These are phyloP conservation scores for Catonia carolina DNA, from an alignment of 2,888 invertebrate genomes.

Conservation along the genomic window DNA sequence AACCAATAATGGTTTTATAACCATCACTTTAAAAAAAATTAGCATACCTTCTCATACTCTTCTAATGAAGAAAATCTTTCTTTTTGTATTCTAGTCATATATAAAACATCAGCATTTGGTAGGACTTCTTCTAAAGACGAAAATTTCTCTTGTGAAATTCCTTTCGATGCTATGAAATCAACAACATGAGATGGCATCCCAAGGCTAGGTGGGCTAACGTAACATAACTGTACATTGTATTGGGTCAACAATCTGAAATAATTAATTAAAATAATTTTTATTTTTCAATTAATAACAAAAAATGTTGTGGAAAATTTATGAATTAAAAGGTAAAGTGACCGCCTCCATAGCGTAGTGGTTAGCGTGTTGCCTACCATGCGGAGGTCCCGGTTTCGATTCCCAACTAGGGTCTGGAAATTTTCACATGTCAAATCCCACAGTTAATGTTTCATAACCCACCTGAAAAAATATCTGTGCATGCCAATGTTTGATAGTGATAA, in stretches of 20 bases:
- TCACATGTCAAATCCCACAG: too few species aligned
- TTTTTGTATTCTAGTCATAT: constrained; percentile 96
- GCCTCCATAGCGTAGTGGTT: neutral
- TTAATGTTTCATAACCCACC: too few species aligned
- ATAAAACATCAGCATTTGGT: constrained; percentile 91
- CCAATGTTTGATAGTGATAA: too few species aligned
- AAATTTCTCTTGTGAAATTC: constrained; percentile 68
- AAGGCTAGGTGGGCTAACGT: constrained; percentile 80
- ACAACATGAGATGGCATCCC: constrained; percentile 86
- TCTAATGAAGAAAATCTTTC: constrained; percentile 80
- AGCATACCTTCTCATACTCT: constrained; percentile 74
- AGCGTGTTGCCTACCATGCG: too few species aligned
- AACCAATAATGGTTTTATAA: too few species aligned
- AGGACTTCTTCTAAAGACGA: constrained; percentile 76
- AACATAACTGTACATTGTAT: constrained; percentile 88
- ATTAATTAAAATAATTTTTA: constrained; percentile 14
- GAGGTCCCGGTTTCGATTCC: too few species aligned
- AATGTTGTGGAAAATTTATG: neutral
- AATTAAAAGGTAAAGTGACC: neutral
- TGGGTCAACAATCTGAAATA: constrained; percentile 65
- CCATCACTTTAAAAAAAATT: neutral
- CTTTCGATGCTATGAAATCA: constrained; percentile 69
- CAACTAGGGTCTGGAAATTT: too few species aligned
- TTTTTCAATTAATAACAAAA: too few species aligned
- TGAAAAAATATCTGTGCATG: too few species aligned